Conservation (phyloP, 1,140 invertebrate genomes). For the Bombus waltoni region DNA sequence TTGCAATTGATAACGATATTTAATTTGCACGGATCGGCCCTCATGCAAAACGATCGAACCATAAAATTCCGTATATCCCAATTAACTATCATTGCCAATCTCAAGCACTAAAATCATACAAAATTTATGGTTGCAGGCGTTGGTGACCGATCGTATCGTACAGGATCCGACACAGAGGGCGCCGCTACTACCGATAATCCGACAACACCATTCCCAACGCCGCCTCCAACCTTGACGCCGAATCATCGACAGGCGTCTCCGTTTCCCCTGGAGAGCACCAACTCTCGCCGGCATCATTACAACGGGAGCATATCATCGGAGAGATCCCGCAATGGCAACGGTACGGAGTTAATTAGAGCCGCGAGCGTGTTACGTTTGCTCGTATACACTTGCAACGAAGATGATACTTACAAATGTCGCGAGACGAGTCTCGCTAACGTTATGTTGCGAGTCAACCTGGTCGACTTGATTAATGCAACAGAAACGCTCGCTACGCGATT, state of each 20-base stretch:
- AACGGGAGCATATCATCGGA: slow-evolving; percentile 75
- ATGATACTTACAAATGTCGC: slow-evolving; percentile 49
- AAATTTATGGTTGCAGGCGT: slow-evolving; percentile 77
- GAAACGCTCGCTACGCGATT: not conserved
- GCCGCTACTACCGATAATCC: slow-evolving; percentile 82
- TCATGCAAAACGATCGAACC: no score
- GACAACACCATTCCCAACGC: slow-evolving; percentile 81
- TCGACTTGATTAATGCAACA: slow-evolving; percentile 26
- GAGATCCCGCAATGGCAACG: slow-evolving; percentile 75
- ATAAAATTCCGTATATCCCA: no score
- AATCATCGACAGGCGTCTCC: slow-evolving; percentile 86
- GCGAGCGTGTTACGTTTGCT: slow-evolving; percentile 37
- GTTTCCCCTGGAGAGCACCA: slow-evolving; percentile 87
- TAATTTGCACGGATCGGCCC: no score
- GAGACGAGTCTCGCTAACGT: slow-evolving; percentile 56
- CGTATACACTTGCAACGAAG: slow-evolving; percentile 26
- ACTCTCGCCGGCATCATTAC: slow-evolving; percentile 84
- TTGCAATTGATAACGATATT: no score
- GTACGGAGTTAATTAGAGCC: slow-evolving; percentile 68
- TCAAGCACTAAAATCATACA: not conserved
- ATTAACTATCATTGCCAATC: no score
- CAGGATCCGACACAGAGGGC: slow-evolving; percentile 85
- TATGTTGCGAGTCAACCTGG: slow-evolving; percentile 22
- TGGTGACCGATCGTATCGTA: slow-evolving; percentile 83
- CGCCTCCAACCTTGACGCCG: slow-evolving; percentile 81